phyloP scores from a whole-genome alignment of 2,113 vertebrate genomes.

The Electrona antarctica region DNA sequence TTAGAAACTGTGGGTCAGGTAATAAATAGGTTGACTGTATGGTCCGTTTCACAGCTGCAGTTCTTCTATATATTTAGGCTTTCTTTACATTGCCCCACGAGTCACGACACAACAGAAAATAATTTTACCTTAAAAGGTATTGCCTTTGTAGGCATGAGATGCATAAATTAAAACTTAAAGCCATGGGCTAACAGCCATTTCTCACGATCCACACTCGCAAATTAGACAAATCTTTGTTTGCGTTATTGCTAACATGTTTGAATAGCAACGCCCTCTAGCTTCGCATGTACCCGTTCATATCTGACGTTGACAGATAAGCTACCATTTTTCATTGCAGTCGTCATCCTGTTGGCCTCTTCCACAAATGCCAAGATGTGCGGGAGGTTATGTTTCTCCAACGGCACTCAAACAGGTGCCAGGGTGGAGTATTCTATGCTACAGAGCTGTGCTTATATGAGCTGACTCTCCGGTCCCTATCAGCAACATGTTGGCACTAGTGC shows the following conservation, averaged over 20 bases:
- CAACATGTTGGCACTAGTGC: background rate
- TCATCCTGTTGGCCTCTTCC: constrained; percentile 11
- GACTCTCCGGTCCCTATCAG: background rate
- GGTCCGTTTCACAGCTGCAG: background rate
- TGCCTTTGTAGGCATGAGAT: background rate
- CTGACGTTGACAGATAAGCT: constrained; percentile 24
- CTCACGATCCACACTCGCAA: background rate
- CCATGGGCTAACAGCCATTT: background rate
- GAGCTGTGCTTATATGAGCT: background rate
- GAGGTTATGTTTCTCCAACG: constrained; percentile 28
- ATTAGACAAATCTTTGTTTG: background rate
- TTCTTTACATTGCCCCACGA: constrained; percentile 14
- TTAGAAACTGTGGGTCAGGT: constrained; percentile 13
- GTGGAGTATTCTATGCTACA: background rate
- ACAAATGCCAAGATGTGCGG: background rate
- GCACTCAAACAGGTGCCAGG: background rate
- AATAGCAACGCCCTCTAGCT: constrained; percentile 1
- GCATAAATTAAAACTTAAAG: background rate
- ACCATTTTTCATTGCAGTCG: constrained; percentile 11
- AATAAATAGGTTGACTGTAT: constrained; percentile 16
- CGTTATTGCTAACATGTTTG: background rate
- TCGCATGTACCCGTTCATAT: background rate
- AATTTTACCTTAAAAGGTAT: background rate
- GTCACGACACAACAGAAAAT: background rate
- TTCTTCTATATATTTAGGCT: background rate